Evolutionary conservation across 2,113 vertebrate genomes (phyloP), one percentile per base, ranked within the genome.

Genomic region (Nannobrachium achirus): DNA sequence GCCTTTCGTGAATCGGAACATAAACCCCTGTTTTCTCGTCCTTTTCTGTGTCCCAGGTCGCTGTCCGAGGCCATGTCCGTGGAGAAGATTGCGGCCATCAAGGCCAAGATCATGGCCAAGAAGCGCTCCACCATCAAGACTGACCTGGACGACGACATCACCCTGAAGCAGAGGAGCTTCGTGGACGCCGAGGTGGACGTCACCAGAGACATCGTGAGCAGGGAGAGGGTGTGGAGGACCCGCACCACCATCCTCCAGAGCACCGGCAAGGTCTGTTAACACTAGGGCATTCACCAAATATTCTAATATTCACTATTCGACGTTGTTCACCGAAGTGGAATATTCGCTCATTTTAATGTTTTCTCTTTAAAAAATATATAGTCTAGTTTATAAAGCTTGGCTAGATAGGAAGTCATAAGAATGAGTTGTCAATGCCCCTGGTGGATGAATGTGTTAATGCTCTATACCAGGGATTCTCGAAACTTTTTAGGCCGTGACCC

Each of bases 61-160:
- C 91, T 99, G 79, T 99, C 98, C 15, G 98, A 99, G 89, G 97
- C 98, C 84, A 99, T 99, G 98, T 99, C 98, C 1, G 98, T 99
- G 91, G 98, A 99, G 89, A 99, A 99, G 90, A 99, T 99, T 50
- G 98, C 98, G 55, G 98, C 98, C 84, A 99, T 99, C 91, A 99
- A 99, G 89, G 98, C 98, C 79, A 99, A 99, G 88, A 99, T 99
- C 73, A 99, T 99, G 98, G 98, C 98, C 56, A 99, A 99, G 91
- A 99, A 98, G 90, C 95, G 97, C 75, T 97, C 97, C 20, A 99
- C 97, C 71, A 99, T 99, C 86, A 99, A 99, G 92, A 96, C 97
- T 0, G 98, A 99, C 87, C 88, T 99, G 86, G 96, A 99, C 76
- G 97, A 98, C 40, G 98, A 98, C 76, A 97, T 97, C 83, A 98